phyloP scores from a whole-genome alignment of 1,140 invertebrate species.

The Halesus radiatus region DNA sequence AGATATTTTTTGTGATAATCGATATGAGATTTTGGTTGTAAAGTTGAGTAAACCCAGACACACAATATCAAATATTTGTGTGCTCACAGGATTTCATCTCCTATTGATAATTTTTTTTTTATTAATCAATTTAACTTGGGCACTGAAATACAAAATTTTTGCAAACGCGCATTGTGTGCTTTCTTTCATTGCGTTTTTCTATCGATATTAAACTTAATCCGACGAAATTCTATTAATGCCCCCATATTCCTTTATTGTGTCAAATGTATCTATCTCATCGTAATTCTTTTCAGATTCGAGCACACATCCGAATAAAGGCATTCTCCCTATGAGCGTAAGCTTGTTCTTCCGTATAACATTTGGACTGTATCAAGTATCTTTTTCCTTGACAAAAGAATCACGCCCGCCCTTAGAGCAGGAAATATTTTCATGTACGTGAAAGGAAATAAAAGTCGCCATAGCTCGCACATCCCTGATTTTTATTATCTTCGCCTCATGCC shows the following conservation, averaged over 20 bases:
- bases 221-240: neutral
- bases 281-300: neutral
- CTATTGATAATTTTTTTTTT: no score
- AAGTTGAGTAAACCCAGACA: no score
- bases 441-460: conserved; percentile 34
- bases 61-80: no score
- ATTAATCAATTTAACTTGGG: no score
- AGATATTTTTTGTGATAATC: no score
- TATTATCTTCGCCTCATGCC: conserved; percentile 42
- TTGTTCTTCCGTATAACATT: neutral
- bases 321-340: neutral
- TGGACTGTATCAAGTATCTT: conserved; percentile 29
- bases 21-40: no score
- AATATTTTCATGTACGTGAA: conserved; percentile 26
- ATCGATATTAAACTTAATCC: neutral
- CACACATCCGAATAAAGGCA: neutral
- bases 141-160: no score
- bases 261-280: no score
- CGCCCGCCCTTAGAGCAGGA: conserved; percentile 17
- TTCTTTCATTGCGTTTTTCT: neutral
- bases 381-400: conserved; percentile 35
- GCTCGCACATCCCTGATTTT: conserved; percentile 37
- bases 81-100: no score
- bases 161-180: no score
- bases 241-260: no score